A percentile compares a stretch with the other conserved stretches of the same genome.
phyloP scores from a whole-genome alignment of 2,797 vertebrate species.

The Pipistrellus nathusii region DNA sequence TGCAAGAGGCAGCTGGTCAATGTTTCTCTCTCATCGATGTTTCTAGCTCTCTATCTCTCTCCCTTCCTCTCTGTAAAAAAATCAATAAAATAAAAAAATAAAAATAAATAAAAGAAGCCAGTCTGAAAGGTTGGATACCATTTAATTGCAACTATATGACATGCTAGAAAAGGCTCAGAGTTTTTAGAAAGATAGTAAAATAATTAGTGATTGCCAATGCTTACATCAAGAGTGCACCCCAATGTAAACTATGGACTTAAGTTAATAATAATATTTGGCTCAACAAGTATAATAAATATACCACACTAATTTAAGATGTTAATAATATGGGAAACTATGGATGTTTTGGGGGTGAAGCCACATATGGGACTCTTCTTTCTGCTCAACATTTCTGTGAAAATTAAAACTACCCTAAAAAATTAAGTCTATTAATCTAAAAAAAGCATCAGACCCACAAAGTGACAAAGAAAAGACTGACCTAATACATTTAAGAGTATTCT shows the following conservation, averaged over 20 bases:
- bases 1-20: too few species aligned
- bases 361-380: neutral
- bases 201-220: neutral
- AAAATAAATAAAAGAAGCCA: neutral
- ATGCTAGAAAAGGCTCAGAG: neutral
- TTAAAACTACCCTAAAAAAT: slow-evolving; percentile 46
- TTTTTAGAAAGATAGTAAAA: neutral
- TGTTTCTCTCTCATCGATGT: too few species aligned
- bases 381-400: slow-evolving; percentile 42
- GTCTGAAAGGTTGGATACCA: slow-evolving; percentile 4
- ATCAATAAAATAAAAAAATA: too few species aligned
- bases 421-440: neutral
- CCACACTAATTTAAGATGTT: neutral
- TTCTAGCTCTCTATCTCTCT: too few species aligned
- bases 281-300: neutral
- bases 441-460: neutral
- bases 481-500: slow-evolving; percentile 2
- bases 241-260: neutral
- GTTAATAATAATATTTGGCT: slow-evolving; percentile 13
- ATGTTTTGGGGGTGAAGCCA: neutral
- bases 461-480: slow-evolving; percentile 4
- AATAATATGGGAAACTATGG: neutral
- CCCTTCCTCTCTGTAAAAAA: too few species aligned
- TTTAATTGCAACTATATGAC: neutral
- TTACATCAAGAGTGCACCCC: neutral